Percentiles rank a stretch among this genome's conserved stretches.
Conservation (phyloP, 2,113 vertebrate species). For the Aphelocoma coerulescens region DNA sequence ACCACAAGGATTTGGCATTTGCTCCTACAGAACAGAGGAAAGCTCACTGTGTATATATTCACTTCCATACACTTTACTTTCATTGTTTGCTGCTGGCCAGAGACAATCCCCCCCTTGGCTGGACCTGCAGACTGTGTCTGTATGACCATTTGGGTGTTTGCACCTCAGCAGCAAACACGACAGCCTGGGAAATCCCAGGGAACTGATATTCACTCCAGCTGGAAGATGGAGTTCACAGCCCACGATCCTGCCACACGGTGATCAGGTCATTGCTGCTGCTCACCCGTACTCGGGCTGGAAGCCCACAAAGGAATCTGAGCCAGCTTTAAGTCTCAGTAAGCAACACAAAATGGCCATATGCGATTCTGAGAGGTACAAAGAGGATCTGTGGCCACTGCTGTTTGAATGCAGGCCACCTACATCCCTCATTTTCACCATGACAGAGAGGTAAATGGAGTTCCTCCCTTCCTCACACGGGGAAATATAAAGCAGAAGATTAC, state of each 20-base stretch:
- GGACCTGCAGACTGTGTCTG: neutral
- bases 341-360: neutral
- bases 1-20: neutral
- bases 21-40: neutral
- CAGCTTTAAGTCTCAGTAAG: neutral
- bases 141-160: neutral
- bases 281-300: neutral
- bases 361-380: neutral
- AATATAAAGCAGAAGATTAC: conserved; percentile 19
- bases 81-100: neutral
- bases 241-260: fast-evolving
- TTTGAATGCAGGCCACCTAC: neutral
- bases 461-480: neutral
- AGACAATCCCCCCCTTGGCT: neutral
- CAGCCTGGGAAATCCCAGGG: neutral
- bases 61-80: neutral
- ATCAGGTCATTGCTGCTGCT: neutral
- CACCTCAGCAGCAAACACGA: neutral
- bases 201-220: neutral
- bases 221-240: neutral
- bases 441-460: conserved; percentile 20
- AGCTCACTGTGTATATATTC: neutral
- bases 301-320: neutral
- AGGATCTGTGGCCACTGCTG: neutral
- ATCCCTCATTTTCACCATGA: neutral